phyloP scores from a whole-genome alignment of 2,113 vertebrate species.

The Marcusenius ussheri region DNA sequence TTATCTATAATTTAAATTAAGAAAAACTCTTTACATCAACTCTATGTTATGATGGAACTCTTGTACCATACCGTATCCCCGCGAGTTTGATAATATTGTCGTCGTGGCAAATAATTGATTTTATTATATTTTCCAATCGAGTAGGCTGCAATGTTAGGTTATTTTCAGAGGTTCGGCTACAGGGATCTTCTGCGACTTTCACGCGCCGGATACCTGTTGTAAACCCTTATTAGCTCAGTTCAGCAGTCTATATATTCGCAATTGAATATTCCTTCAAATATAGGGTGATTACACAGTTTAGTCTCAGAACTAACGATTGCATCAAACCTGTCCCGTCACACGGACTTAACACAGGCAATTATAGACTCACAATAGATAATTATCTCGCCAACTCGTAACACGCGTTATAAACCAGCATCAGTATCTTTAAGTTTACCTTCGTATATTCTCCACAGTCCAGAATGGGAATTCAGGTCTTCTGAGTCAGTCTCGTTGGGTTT shows the following conservation, averaged over 20 bases:
- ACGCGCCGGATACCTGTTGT: not conserved
- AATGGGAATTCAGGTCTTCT: constrained; percentile 52
- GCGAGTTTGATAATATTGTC: not conserved
- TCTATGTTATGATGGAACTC: not conserved
- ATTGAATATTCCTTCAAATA: not conserved
- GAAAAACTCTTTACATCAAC: not conserved
- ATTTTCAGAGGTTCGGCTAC: not conserved
- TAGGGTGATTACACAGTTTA: not conserved
- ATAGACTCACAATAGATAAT: not conserved
- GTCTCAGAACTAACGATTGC: not conserved
- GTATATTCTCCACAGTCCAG: constrained; percentile 61
- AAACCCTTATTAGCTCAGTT: not conserved
- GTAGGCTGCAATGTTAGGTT: not conserved
- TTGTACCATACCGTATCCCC: not conserved
- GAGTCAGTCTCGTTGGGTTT: constrained; percentile 42
- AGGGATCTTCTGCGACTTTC: not conserved
- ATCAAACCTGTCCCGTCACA: not conserved
- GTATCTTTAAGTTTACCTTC: constrained; percentile 46
- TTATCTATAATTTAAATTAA: not conserved
- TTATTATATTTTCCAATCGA: not conserved
- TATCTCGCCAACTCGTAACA: not conserved
- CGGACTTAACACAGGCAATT: not conserved
- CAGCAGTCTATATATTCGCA: not conserved
- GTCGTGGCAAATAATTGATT: not conserved
- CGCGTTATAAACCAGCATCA: not conserved